These are phyloP conservation scores for Lagopus leucura DNA, from an alignment of 2,113 vertebrate genomes.

Conservation along the genomic window DNA sequence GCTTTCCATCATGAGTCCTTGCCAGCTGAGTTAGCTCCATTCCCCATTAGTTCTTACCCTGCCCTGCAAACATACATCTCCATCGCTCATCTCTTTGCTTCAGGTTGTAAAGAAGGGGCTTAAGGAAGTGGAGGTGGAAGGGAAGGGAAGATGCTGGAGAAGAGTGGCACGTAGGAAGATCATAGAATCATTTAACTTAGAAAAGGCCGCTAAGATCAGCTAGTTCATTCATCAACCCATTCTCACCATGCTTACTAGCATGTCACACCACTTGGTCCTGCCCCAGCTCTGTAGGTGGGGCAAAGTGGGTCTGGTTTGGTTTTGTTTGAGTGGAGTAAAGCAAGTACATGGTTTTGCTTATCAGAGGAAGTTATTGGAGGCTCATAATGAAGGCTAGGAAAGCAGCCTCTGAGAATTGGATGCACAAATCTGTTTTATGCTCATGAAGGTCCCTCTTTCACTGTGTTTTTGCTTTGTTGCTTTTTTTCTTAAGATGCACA, in stretches of 20 bases:
- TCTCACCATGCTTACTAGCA: too few relatives aligned
- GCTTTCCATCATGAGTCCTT: neutral
- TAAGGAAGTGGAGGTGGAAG: neutral
- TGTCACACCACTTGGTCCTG: neutral
- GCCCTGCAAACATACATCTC: neutral
- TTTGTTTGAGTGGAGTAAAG: neutral
- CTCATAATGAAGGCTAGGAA: conserved; percentile 14
- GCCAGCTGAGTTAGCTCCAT: neutral
- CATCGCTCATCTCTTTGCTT: neutral
- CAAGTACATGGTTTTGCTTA: neutral
- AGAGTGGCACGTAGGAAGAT: neutral
- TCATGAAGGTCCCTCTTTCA: neutral
- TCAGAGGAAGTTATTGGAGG: conserved; percentile 14
- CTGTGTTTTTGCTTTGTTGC: neutral
- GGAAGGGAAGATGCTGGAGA: neutral
- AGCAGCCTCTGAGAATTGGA: conserved; percentile 12
- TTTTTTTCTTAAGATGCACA: neutral
- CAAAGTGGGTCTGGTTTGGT: neutral
- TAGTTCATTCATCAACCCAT: too few relatives aligned
- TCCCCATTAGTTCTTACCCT: neutral
- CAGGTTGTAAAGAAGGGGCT: neutral
- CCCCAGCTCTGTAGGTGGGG: neutral
- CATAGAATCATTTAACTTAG: too few relatives aligned
- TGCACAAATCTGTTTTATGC: conserved; percentile 7
- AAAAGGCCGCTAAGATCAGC: too few relatives aligned